phyloP scores from a whole-genome alignment of 2,797 vertebrate genomes.

The Malacoctenus gilli region DNA sequence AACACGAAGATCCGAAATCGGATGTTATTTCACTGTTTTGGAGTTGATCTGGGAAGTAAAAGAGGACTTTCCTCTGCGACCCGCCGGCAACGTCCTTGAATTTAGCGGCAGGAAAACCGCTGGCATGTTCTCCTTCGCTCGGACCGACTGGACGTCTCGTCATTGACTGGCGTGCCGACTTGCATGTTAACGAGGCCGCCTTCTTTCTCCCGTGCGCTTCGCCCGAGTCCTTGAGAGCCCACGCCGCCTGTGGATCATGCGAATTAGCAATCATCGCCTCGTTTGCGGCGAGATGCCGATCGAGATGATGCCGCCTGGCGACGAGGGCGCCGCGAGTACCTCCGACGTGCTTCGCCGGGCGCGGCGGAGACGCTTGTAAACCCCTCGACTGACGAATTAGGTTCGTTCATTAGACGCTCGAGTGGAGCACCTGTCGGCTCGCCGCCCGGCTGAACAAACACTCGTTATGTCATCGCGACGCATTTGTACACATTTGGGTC shows the following conservation, averaged over 20 bases:
- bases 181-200: conserved; percentile 57
- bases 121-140: conserved; percentile 26
- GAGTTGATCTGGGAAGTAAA: no score
- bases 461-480: neutral
- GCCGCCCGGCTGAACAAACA: neutral
- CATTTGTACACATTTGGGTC: conserved; percentile 3
- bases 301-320: conserved; percentile 7
- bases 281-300: conserved; percentile 17
- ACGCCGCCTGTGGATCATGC: conserved; percentile 23
- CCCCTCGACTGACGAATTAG: conserved; percentile 16
- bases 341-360: conserved; percentile 6
- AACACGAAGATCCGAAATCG: no score
- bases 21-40: no score
- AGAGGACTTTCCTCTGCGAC: no score
- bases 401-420: conserved; percentile 14
- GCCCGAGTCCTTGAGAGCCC: conserved; percentile 48
- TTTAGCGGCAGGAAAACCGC: conserved; percentile 28
- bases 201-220: conserved; percentile 40
- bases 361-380: neutral
- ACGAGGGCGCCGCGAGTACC: conserved; percentile 11
- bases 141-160: conserved; percentile 53
- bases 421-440: conserved; percentile 12
- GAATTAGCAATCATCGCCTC: conserved; percentile 38
- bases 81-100: conserved; percentile 13
- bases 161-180: conserved; percentile 37